Percentiles rank a stretch among this genome's conserved stretches.
phyloP scores from a whole-genome alignment of 2,113 vertebrate genomes.

The Cettia cetti region DNA sequence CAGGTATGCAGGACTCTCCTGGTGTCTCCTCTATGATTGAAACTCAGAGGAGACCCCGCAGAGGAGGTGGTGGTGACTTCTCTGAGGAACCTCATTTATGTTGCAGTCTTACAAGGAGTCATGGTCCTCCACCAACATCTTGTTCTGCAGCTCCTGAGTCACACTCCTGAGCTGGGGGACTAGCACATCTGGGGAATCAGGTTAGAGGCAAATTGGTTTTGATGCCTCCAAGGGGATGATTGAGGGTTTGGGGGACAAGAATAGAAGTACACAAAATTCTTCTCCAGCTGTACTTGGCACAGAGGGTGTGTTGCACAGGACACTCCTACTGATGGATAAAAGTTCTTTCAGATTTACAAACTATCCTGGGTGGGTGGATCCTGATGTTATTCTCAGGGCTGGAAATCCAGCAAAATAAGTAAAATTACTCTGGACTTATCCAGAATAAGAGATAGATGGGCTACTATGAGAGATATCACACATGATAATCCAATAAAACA shows the following conservation, averaged over 20 bases:
- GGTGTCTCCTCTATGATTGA: not conserved
- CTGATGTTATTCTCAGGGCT: not conserved
- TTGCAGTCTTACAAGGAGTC: not conserved
- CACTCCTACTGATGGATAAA: not conserved
- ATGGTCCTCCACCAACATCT: not conserved
- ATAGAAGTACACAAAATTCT: not conserved
- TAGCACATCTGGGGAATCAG: not conserved
- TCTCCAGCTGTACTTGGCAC: not conserved
- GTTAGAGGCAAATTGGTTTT: not conserved
- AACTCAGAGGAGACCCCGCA: fast-evolving
- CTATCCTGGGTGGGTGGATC: not conserved
- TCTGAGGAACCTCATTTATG: not conserved
- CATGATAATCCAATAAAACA: not conserved
- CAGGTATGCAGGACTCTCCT: not conserved
- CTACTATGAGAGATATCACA: not conserved
- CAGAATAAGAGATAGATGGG: not conserved
- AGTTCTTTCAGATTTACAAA: not conserved
- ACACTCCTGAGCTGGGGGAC: not conserved
- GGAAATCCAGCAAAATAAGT: not conserved
- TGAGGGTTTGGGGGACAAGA: not conserved
- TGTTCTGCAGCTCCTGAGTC: not conserved
- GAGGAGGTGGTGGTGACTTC: not conserved
- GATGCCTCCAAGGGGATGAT: not conserved
- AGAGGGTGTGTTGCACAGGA: not conserved
- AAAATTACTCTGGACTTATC: not conserved